These are phyloP conservation scores for Columba janthina DNA, from an alignment of 2,113 vertebrate genomes.

Conservation along the genomic window DNA sequence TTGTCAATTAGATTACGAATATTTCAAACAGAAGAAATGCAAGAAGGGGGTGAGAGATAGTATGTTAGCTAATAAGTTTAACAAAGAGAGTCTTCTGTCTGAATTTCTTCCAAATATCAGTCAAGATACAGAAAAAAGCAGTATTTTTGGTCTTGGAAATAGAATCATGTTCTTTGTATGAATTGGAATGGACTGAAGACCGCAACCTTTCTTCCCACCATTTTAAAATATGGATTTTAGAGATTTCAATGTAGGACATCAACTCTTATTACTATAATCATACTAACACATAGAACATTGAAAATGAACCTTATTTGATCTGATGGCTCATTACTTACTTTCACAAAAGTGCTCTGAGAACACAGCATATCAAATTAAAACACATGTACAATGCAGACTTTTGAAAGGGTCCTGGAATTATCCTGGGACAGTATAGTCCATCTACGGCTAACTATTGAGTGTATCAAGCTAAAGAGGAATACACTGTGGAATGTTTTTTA, in stretches of 20 bases:
- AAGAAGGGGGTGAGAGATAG: background rate
- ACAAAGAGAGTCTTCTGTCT: background rate
- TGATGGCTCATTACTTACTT: constrained; percentile 3
- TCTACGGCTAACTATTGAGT: background rate
- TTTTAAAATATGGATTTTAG: background rate
- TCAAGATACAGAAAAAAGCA: background rate
- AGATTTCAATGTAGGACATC: background rate
- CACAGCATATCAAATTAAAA: background rate
- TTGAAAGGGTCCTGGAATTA: background rate
- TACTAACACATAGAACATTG: background rate
- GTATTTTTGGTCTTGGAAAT: background rate
- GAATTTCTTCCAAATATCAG: background rate
- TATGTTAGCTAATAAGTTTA: background rate
- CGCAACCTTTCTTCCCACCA: background rate
- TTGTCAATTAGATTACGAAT: background rate
- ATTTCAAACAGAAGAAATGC: background rate
- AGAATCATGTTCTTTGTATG: background rate
- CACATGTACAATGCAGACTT: background rate
- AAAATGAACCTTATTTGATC: background rate
- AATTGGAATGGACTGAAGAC: background rate
- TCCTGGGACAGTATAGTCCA: background rate
- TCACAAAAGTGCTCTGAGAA: background rate
- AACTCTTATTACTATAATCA: background rate
- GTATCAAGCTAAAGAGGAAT: background rate
- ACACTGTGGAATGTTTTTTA: background rate